Base-by-base conservation (phyloP, 2,797 vertebrate species). In the Ctenosaura bakeri region DNA sequence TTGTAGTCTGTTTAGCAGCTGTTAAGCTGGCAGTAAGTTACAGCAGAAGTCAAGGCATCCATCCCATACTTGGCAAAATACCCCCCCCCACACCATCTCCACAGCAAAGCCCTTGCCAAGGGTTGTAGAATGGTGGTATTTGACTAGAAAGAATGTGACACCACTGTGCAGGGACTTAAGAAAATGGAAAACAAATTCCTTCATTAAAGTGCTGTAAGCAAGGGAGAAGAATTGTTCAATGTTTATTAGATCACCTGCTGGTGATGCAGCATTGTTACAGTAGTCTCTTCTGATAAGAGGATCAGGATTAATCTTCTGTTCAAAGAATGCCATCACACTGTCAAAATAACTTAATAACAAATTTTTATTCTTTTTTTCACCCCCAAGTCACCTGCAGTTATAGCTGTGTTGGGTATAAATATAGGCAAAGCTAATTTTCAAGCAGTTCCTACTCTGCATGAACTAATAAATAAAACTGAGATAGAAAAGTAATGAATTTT, bases 1-100 rank as follows among this genome's bases (percentile, higher is more conserved):
- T 94, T 94, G 66, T 91, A 0, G 0, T 90, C 91, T 95, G 90
- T 84, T 79, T 88, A 2, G 0, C n/a, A 83, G 86, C 90, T 92
- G 77, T 81, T 10, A 32, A 83, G 62, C 88, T 89, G 92, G 85
- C 62, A 62, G 22, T 80, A 89, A 46, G 62, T 42, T 88, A 62
- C 50, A 87, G 85, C 10, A 93, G 90, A 92, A 94, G 64, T 1
- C 10, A 3, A 46, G 73, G 88, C 0, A 0, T 91, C 76, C 78
- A 0, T 91, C 76, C 78, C 85, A 81, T 9, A 1, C 46, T 93
- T 94, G 90, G 88, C 94, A 92, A 81, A 80, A 71, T 90, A 71
- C 82, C 2, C 0, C 0, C 79, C 84, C 88, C 88, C 64, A n/a
- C n/a, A n/a, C 66, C 29, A 62, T 18, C 59, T 62, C 59, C 29